Conservation (phyloP, 2,888 invertebrate species). For the Zygogramma bicolorata region DNA sequence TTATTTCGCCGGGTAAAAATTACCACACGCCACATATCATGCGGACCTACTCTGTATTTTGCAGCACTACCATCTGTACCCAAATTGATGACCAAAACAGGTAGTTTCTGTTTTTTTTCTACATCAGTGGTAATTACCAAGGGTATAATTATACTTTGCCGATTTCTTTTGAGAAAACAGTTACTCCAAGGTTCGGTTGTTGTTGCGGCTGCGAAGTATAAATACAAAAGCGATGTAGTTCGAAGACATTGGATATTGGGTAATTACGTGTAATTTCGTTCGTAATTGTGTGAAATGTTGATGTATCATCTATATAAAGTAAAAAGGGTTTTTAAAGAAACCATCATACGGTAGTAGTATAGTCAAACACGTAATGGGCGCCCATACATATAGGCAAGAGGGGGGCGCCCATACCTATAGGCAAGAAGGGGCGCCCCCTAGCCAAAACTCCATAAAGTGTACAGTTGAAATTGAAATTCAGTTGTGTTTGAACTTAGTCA, state of each 20-base stretch:
- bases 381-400: too few relatives aligned
- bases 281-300: background rate
- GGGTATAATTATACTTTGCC: conserved; percentile 31
- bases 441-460: too few relatives aligned
- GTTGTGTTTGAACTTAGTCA: too few relatives aligned
- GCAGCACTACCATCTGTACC: conserved; percentile 9
- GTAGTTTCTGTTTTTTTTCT: conserved; percentile 28
- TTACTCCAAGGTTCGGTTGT: background rate
- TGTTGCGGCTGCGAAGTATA: background rate
- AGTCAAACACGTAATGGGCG: too few relatives aligned
- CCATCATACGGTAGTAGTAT: too few relatives aligned
- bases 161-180: conserved; percentile 22
- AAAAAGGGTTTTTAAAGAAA: too few relatives aligned
- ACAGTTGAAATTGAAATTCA: too few relatives aligned
- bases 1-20: background rate
- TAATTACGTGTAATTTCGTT: background rate
- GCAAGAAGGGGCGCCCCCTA: too few relatives aligned
- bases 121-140: conserved; percentile 17
- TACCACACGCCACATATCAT: background rate
- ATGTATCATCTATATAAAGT: too few relatives aligned
- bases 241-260: background rate
- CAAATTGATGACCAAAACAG: conserved; percentile 29
- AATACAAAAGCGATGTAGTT: background rate
- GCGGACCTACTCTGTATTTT: background rate
- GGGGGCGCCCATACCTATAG: too few relatives aligned